Evolutionary conservation across 2,888 invertebrate genomes (phyloP).

Genomic region (Acanthosoma haemorrhoidale): DNA sequence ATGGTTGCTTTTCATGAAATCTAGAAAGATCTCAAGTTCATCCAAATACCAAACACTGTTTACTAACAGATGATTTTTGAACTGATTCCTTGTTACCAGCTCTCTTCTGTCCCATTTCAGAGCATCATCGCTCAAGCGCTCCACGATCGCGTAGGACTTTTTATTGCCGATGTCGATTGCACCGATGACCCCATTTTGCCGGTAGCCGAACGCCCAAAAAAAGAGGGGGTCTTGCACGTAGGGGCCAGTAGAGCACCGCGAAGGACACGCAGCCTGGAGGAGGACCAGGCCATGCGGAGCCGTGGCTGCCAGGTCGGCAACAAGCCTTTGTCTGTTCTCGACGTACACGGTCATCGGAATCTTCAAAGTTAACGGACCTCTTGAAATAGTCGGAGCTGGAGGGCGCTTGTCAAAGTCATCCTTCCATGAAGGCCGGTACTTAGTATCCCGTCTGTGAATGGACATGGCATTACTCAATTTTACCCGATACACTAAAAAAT

Average conservation of each 20-base stretch:
- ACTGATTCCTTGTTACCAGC: neutral
- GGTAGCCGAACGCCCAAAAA: neutral
- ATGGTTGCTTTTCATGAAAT: neutral
- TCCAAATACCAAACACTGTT: neutral
- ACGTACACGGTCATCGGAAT: neutral
- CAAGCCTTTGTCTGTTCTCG: neutral
- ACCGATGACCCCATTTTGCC: neutral
- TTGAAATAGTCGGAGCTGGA: neutral
- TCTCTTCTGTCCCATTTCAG: neutral
- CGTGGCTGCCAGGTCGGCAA: neutral
- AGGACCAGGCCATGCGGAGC: neutral
- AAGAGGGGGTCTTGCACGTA: neutral
- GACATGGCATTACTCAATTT: no score
- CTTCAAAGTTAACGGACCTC: neutral
- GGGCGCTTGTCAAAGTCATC: neutral
- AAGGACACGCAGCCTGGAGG: neutral
- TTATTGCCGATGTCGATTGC: neutral
- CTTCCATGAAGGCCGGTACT: neutral
- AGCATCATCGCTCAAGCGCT: neutral
- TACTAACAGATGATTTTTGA: neutral
- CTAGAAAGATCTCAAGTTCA: neutral
- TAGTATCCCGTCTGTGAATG: neutral
- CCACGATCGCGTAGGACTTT: neutral
- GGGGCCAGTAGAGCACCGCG: neutral
- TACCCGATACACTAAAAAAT: no score